A percentile compares a stretch with the other conserved stretches of the same genome.
phyloP scores from a whole-genome alignment of 2,797 vertebrate species.

The Crenichthys baileyi region DNA sequence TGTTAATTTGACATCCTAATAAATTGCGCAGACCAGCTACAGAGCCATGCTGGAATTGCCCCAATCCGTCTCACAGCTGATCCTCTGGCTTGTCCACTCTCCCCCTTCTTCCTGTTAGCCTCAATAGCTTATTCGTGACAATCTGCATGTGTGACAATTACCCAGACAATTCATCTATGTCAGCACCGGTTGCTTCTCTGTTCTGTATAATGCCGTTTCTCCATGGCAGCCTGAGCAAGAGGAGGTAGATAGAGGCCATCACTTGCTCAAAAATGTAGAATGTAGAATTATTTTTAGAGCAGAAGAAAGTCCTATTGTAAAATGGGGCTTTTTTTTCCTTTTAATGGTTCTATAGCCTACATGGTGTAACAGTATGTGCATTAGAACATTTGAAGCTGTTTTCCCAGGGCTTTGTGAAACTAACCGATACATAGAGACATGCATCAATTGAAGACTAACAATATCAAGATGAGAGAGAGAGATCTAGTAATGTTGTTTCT shows the following conservation, averaged over 20 bases:
- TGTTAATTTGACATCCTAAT: slow-evolving; percentile 87
- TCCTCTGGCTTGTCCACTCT: slow-evolving; percentile 70
- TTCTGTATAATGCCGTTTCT: slow-evolving; percentile 70
- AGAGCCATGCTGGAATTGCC: slow-evolving; percentile 78
- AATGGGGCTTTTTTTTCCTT: slow-evolving; percentile 47
- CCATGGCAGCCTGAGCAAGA: slow-evolving; percentile 63
- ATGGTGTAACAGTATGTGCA: slow-evolving; percentile 49
- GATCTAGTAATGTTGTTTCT: slow-evolving; percentile 17
- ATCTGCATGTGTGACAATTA: slow-evolving; percentile 84
- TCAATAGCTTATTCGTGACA: slow-evolving; percentile 80
- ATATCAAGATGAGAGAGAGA: slow-evolving; percentile 20
- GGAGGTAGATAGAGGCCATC: slow-evolving; percentile 67
- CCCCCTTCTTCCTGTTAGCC: slow-evolving; percentile 49
- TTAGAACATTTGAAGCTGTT: slow-evolving; percentile 52
- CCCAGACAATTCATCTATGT: slow-evolving; percentile 75
- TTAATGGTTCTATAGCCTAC: slow-evolving; percentile 32
- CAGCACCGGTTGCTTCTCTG: slow-evolving; percentile 59
- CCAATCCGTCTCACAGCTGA: slow-evolving; percentile 84
- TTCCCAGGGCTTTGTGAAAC: slow-evolving; percentile 36
- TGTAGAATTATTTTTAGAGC: slow-evolving; percentile 72
- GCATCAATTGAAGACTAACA: slow-evolving; percentile 32
- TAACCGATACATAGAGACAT: slow-evolving; percentile 37
- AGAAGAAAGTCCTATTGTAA: slow-evolving; percentile 52
- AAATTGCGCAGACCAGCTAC: slow-evolving; percentile 76
- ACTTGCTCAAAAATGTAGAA: slow-evolving; percentile 39